A percentile compares a stretch with the other conserved stretches of the same genome.
Evolutionary conservation across 2,113 vertebrate species (phyloP).

Genomic region (Casuarius casuarius): DNA sequence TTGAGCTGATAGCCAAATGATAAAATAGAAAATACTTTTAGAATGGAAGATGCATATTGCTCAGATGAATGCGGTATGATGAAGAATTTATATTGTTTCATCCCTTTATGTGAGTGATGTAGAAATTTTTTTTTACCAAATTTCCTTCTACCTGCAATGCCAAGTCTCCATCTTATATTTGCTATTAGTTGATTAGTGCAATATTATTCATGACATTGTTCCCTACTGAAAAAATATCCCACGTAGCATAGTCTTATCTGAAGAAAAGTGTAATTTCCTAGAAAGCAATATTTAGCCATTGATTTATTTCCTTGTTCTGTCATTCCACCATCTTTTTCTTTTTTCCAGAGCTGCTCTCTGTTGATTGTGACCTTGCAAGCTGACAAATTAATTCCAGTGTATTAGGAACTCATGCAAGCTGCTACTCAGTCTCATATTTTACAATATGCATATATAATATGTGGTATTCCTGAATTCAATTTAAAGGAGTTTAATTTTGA

Average conservation of each 20-base stretch:
- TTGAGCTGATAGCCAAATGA: background rate
- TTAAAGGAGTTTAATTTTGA: background rate
- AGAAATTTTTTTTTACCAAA: background rate
- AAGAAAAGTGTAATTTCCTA: background rate
- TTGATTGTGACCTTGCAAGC: background rate
- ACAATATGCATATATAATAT: background rate
- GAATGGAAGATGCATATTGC: background rate
- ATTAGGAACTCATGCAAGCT: background rate
- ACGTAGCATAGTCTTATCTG: background rate
- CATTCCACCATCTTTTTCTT: background rate
- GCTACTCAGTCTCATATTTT: background rate
- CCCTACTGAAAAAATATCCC: background rate
- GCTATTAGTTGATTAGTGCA: background rate
- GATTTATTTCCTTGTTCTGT: conserved; percentile 2
- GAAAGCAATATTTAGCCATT: background rate
- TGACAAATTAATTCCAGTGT: background rate
- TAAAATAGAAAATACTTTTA: background rate
- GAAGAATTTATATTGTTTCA: background rate
- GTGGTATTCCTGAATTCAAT: background rate
- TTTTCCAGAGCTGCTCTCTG: background rate
- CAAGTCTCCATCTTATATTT: background rate
- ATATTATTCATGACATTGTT: background rate
- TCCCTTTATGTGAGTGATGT: background rate
- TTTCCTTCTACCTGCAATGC: background rate
- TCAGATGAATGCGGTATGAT: background rate